phyloP scores from a whole-genome alignment of 2,888 invertebrate genomes.

The Diplolepis rosae region DNA sequence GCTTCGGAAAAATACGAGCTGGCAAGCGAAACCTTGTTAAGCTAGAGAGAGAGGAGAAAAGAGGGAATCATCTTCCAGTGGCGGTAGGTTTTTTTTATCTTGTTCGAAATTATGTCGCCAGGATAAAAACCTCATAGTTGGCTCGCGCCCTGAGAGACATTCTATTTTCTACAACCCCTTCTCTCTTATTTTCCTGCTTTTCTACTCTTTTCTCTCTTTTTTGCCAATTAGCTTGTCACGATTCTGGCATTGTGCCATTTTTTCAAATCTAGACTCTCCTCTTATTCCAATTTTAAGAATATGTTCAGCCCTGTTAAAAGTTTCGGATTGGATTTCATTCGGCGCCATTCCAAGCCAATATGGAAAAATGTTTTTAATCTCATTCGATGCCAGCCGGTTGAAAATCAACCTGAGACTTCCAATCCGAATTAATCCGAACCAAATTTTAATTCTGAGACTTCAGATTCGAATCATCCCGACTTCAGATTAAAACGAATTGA shows the following conservation, averaged over 20 bases:
- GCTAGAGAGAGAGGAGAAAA: not conserved
- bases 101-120: constrained; percentile 23
- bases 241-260: constrained; percentile 4
- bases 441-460: no score
- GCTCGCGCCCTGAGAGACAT: not conserved
- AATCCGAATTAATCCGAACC: no score
- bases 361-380: no score
- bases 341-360: no score
- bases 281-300: not conserved
- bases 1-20: constrained; percentile 42
- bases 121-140: constrained; percentile 14
- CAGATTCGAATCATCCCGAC: no score
- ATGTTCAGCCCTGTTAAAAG: not conserved
- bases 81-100: not conserved
- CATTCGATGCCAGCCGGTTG: no score
- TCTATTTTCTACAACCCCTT: not conserved
- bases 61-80: not conserved
- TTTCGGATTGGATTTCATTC: no score
- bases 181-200: not conserved
- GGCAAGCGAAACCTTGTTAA: constrained; percentile 16
- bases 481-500: no score
- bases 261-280: not conserved
- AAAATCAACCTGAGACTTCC: no score
- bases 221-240: constrained; percentile 9
- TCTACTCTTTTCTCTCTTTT: not conserved